Percentiles rank a stretch among this genome's conserved stretches.
These are phyloP conservation scores for Cynodonichthys magdalenae DNA, from an alignment of 2,797 vertebrate species.

Conservation along the genomic window DNA sequence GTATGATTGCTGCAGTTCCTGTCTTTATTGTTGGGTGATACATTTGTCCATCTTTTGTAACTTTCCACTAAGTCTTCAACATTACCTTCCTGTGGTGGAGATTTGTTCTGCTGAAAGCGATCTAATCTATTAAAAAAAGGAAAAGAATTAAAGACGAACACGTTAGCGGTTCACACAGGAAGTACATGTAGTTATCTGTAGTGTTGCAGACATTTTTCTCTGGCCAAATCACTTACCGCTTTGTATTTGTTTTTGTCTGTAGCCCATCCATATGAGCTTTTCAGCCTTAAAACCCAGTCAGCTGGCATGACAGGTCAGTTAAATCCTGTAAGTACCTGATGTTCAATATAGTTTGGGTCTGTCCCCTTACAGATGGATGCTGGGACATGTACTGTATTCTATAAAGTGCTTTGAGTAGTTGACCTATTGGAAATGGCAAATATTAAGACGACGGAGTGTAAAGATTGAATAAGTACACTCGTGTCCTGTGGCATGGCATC, in stretches of 20 bases:
- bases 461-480: neutral
- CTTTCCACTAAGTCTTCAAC: neutral
- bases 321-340: conserved; percentile 94
- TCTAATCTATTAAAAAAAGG: neutral
- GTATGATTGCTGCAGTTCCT: conserved; percentile 16
- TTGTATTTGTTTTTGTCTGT: conserved; percentile 89
- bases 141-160: neutral
- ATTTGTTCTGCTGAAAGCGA: neutral
- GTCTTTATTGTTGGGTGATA: conserved; percentile 46
- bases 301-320: conserved; percentile 97
- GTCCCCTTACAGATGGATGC: conserved; percentile 39
- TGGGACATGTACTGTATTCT: conserved; percentile 3
- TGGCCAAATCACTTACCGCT: conserved; percentile 81
- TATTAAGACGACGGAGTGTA: neutral
- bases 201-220: conserved; percentile 35
- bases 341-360: conserved; percentile 70
- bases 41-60: conserved; percentile 5
- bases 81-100: neutral
- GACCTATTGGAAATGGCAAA: neutral
- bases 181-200: conserved; percentile 1
- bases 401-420: neutral
- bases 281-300: conserved; percentile 84
- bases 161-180: neutral
- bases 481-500: conserved; percentile 1
- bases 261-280: conserved; percentile 92